These are phyloP conservation scores for Megaceryle torquata DNA, from an alignment of 2,113 vertebrate genomes.

Conservation along the genomic window DNA sequence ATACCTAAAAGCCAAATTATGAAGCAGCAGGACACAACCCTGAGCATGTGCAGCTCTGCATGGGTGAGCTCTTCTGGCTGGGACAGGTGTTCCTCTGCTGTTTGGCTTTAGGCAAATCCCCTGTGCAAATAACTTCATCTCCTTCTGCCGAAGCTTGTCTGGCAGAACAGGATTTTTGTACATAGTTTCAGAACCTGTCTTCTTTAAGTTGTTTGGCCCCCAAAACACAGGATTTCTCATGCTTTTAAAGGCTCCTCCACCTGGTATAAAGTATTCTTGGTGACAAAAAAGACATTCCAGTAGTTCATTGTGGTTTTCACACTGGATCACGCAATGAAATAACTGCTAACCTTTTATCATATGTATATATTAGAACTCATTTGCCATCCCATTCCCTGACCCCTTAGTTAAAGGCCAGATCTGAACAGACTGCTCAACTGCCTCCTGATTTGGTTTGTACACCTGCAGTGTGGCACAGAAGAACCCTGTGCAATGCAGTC, in stretches of 20 bases:
- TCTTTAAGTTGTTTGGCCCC: not conserved
- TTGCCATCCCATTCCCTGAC: not conserved
- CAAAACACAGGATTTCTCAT: not conserved
- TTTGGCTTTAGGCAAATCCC: constrained; percentile 7
- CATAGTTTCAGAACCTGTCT: not conserved
- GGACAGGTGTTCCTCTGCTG: not conserved
- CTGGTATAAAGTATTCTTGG: rapidly evolving
- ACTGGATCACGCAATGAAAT: not conserved
- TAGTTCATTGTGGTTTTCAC: not conserved
- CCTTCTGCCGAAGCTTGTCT: not conserved
- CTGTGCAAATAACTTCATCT: not conserved
- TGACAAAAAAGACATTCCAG: not conserved
- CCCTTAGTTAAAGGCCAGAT: not conserved
- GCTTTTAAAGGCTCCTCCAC: not conserved
- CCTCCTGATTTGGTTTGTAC: not conserved
- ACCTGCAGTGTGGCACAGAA: not conserved
- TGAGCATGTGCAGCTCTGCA: not conserved
- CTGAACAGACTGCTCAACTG: not conserved
- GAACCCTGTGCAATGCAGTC: not conserved
- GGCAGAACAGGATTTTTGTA: constrained; percentile 31
- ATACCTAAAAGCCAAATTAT: not conserved
- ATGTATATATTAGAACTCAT: not conserved
- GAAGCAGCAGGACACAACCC: not conserved
- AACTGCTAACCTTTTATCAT: not conserved
- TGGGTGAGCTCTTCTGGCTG: not conserved